Base-by-base conservation (phyloP, 2,797 vertebrate genomes). In the Danio albolineatus region DNA sequence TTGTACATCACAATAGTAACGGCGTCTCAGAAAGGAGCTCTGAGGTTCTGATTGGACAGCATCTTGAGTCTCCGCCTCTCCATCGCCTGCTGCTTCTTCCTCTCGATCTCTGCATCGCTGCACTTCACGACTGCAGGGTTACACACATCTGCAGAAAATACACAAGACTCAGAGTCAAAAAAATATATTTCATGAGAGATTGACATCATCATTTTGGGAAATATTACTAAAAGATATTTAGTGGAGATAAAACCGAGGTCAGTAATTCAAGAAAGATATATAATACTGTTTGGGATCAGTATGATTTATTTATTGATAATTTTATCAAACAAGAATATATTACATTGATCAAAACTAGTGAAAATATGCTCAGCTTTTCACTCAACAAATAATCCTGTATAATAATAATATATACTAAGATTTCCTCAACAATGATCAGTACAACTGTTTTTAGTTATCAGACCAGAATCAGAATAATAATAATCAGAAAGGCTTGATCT, bases 41-140 rank as follows among this genome's bases (percentile, higher is more conserved):
- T 21, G 41, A 89, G 90, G 88, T 90, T 90, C 65, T 90, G 84
- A 12, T 82, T 78, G 0, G 89, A 80, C 76, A 91, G 93, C 49
- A 93, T 89, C 76, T 91, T 89, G 59, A 89, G 94, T 28, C 94
- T 94, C 75, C 96, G 92, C 77, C 95, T 89, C 83, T 95, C 93
- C 86, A 98, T 82, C 6, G 97, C 97, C 92, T 95, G 94, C 88
- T 95, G 95, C 86, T 96, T 98, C 90, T 99, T 99, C 72, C 87
- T 91, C 90, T 96, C 94, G 85, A 99, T 98, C 92, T 99, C 96
- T 16, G 95, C 95, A 1, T 93, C 91, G 1, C 95, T 97, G 88
- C 94, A 97, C 73, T 89, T 94, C 62, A 85, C 90, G 2, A 17
- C 84, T 81, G 54, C 92, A 53, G 88, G 88, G 65, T 89, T 82